Evolutionary conservation across 35 echinoderm and acorn worm genomes (phyloP).

Genomic region (Holothuria glaberrima): DNA sequence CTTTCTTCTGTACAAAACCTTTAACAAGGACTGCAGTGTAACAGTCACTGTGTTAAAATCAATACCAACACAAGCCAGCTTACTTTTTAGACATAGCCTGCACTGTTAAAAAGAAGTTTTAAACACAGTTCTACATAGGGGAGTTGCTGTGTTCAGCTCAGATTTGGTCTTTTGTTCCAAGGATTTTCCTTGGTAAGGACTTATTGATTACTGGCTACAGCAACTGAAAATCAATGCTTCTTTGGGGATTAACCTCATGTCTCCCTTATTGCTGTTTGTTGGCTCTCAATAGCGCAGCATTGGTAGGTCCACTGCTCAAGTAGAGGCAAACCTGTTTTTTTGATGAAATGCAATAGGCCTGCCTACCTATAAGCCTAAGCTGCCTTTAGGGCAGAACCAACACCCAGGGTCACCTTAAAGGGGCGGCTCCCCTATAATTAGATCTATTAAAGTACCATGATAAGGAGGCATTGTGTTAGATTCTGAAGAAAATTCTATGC

Average conservation of each 20-base stretch:
- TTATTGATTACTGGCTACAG: background rate
- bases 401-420: constrained; percentile 33
- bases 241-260: background rate
- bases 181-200: constrained; percentile 34
- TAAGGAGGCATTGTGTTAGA: too few relatives aligned
- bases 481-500: too few relatives aligned
- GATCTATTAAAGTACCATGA: too few relatives aligned
- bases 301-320: background rate
- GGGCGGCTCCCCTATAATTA: background rate
- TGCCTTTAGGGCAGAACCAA: constrained; percentile 7
- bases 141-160: background rate
- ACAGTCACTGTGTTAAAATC: too few relatives aligned
- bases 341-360: background rate
- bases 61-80: too few relatives aligned
- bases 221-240: constrained; percentile 16
- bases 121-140: too few relatives aligned
- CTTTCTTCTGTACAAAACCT: too few relatives aligned
- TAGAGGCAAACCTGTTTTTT: background rate
- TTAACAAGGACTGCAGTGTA: too few relatives aligned
- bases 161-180: constrained; percentile 3
- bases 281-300: background rate
- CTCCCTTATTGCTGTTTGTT: background rate
- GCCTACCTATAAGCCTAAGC: constrained; percentile 18
- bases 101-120: too few relatives aligned
- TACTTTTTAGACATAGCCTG: too few relatives aligned